Conservation (phyloP, 2,797 vertebrate genomes). For the Pangasius krempfi region DNA sequence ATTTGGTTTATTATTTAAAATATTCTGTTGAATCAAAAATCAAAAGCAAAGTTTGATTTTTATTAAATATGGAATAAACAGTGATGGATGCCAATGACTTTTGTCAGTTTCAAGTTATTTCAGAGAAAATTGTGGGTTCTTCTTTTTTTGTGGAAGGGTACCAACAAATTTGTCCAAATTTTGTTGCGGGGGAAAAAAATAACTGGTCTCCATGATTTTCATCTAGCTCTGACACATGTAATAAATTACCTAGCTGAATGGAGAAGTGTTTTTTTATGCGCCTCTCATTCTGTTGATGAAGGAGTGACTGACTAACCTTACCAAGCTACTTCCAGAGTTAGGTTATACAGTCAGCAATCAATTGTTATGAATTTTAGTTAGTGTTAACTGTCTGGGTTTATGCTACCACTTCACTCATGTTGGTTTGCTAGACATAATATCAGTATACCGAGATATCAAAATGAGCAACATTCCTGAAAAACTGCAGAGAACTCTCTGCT, state of each 20-base stretch:
- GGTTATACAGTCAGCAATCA: neutral
- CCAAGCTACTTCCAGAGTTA: neutral
- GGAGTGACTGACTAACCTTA: neutral
- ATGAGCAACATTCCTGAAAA: neutral
- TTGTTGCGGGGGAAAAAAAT: too few relatives aligned
- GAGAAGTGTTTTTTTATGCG: too few relatives aligned
- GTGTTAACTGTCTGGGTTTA: neutral
- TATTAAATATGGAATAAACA: too few relatives aligned
- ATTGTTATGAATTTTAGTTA: neutral
- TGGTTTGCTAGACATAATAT: neutral
- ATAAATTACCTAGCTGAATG: neutral
- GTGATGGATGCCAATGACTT: too few relatives aligned
- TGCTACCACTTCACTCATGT: neutral
- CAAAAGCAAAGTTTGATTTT: too few relatives aligned
- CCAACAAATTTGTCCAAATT: too few relatives aligned
- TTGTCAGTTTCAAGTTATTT: too few relatives aligned
- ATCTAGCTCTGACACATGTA: neutral
- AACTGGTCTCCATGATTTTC: too few relatives aligned
- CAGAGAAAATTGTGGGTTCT: too few relatives aligned
- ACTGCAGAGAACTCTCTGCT: neutral
- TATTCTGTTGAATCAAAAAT: too few relatives aligned
- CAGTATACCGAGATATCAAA: neutral
- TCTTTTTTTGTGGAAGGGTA: too few relatives aligned
- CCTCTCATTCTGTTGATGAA: neutral
- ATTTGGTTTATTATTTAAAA: too few relatives aligned